Conservation (phyloP, 2,888 invertebrate genomes). For the Protophormia terraenovae region DNA sequence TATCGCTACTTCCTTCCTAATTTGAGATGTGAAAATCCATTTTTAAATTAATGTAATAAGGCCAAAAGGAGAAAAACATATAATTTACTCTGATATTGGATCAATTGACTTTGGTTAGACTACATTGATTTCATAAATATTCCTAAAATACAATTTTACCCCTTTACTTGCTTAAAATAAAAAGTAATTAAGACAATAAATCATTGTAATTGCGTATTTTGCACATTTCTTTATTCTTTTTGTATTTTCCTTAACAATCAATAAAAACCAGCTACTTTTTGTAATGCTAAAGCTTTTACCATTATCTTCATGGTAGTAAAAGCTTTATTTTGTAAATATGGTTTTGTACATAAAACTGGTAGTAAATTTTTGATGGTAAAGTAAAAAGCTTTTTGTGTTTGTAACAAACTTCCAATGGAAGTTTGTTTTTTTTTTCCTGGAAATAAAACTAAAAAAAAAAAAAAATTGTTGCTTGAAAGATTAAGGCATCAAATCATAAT, state of each 20-base stretch:
- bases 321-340: not conserved
- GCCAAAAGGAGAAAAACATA: too few relatives aligned
- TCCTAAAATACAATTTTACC: too few relatives aligned
- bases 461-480: not conserved
- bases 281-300: not conserved
- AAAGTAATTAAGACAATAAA: not conserved
- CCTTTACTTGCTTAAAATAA: not conserved
- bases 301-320: not conserved
- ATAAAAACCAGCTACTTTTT: slow-evolving; percentile 19
- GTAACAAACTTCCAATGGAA: not conserved
- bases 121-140: too few relatives aligned
- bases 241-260: too few relatives aligned
- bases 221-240: not conserved
- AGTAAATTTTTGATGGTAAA: not conserved
- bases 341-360: not conserved
- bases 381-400: not conserved
- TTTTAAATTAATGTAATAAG: too few relatives aligned
- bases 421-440: not conserved
- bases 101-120: too few relatives aligned
- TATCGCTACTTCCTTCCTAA: too few relatives aligned
- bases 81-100: too few relatives aligned
- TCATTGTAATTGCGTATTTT: not conserved
- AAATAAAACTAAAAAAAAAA: too few relatives aligned
- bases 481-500: too few relatives aligned
- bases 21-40: too few relatives aligned